Base-by-base conservation (phyloP, 2,113 vertebrate species). In the Raja brachyura region DNA sequence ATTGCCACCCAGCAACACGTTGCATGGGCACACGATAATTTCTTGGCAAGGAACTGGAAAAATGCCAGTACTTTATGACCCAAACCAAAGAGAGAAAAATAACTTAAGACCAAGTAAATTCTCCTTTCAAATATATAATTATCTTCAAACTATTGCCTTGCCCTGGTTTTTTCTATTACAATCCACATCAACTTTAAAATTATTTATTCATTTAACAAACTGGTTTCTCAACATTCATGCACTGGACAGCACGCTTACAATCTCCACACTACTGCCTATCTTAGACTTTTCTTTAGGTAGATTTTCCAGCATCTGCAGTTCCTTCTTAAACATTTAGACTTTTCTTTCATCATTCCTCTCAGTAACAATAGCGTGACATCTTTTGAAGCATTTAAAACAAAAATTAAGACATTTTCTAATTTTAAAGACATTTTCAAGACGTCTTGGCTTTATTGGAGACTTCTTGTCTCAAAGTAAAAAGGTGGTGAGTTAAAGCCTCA, bases 121-220 rank as follows among this genome's bases (percentile, higher is more conserved):
- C 9, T 9, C 25, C 56, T 14, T 25, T 9, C 14, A 16, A 73
- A 7, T 88, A 14, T 13, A 31, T 63, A 31, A 31, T 63, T 28
- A 61, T n/a, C 6, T 31, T n/a, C 61, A 56, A 85, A 85, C 5
- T 61, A 61, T 63, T 31, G 56, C 4, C 4, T 0, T 4, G 1
- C 56, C 54, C 59, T 18, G 4, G 18, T 13, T 59, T 88, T 88
- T 63, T 33, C 59, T 88, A 63, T 63, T 88, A 63, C n/a, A 63
- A 88, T 88, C 59, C 13, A 63, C 14, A 66, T 28, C 59, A 59
- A 16, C 28, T 66, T 88, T 85, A 61, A 61, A 18, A 54, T 81
- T 54, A 54, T 54, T 79, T 61, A 28, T 63, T 63, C n/a, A n/a
- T 88, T 88, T 88, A 88, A 88, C 25, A 88, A 88, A 88, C 79